Base-by-base conservation (phyloP, 23 tunicate species). In the Halocynthia roretzi region DNA sequence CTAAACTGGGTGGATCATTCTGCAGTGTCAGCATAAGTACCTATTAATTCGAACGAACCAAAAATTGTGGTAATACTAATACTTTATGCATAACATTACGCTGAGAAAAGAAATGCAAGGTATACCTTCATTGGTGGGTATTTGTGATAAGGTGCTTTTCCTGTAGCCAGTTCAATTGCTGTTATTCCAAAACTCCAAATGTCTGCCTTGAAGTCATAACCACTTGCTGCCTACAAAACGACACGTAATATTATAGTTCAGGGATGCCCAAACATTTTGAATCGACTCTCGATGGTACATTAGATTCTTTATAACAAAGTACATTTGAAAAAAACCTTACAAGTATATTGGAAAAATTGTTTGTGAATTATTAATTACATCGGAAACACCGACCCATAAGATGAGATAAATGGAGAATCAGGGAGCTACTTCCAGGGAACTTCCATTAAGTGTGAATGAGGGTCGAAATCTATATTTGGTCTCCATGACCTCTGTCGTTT, bases 161-260 rank as follows among this genome's bases (percentile, higher is more conserved):
- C 99, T 8, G 99, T 95, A 7, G 99, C 99, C 44, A 95, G 80
- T 69, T 95, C 99, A 53, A 95, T 89, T 5, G 99, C 99, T 14
- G 87, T 82, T 48, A 95, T 95, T 6, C 99, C 99, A 61, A 95
- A 95, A 82, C 96, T 89, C 99, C 99, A 95, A 50, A 95, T 77
- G 82, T 95, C 99, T 6, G 99, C 99, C 71, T 95, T 95, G 6
- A 82, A 61, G 12, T 81, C 96, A 68, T 95, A 95, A 7, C 99
- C 99, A 20, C 87, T 85, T 31, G 87, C 89, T 23, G 93, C 86
- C 94, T 87, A 65, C 8, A 72, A 77, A 8, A 31, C 44, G 4
- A 31, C 4, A 31, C 1, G 44, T 31, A 31, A 60, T 60, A 17
- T 60, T 60, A 60, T 60, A n/a, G 18, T n/a, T 60, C 18, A n/a